Evolutionary conservation across 2,113 vertebrate species (phyloP).

Genomic region (Corythornis vintsioides): DNA sequence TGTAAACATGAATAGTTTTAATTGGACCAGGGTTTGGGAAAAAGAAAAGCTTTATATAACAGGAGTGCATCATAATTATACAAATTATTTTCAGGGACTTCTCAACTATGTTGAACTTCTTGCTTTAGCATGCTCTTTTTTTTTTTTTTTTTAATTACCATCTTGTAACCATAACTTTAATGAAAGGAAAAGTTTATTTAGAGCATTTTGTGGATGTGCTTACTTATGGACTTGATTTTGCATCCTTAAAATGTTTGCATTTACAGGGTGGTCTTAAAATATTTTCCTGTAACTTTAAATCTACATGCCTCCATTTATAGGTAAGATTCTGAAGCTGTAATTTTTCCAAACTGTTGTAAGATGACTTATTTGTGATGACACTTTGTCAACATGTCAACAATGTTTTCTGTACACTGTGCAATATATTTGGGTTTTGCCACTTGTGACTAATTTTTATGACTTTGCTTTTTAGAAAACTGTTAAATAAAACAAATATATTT

Average conservation of each 20-base stretch:
- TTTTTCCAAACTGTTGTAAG: conserved; percentile 62
- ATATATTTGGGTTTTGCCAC: conserved; percentile 73
- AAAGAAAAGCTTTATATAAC: conserved; percentile 60
- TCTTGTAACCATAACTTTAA: conserved; percentile 60
- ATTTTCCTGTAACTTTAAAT: conserved; percentile 68
- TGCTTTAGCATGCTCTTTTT: not conserved
- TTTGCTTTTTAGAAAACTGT: conserved; percentile 81
- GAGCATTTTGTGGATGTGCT: conserved; percentile 69
- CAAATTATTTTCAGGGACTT: conserved; percentile 52
- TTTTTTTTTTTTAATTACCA: not conserved
- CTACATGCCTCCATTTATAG: conserved; percentile 75
- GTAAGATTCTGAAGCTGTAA: conserved; percentile 62
- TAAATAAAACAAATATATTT: conserved; percentile 84
- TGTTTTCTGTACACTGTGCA: conserved; percentile 74
- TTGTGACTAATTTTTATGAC: conserved; percentile 82
- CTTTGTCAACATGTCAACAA: conserved; percentile 55
- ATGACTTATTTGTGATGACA: conserved; percentile 56
- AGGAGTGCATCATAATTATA: conserved; percentile 31
- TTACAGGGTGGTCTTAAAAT: conserved; percentile 62
- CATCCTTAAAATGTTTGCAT: conserved; percentile 67
- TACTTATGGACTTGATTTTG: conserved; percentile 46
- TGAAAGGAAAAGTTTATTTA: conserved; percentile 55
- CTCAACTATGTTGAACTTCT: conserved; percentile 21
- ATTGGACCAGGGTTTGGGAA: conserved; percentile 48
- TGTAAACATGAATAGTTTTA: conserved; percentile 3